A percentile compares a stretch with the other conserved stretches of the same genome.
Evolutionary conservation across 2,113 vertebrate genomes (phyloP).

Genomic region (Tragelaphus buxtoni): DNA sequence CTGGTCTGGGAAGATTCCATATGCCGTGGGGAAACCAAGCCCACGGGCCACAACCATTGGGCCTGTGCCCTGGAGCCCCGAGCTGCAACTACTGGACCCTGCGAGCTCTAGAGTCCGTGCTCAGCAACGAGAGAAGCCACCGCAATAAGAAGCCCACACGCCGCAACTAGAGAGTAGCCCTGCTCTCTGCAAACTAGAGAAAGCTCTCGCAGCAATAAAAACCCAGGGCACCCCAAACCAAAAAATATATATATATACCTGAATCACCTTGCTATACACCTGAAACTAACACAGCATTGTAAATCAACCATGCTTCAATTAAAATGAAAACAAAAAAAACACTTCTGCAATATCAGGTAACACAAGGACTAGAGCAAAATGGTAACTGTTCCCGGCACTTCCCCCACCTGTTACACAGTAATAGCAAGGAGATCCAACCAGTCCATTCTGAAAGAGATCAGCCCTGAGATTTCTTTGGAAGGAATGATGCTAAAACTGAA

Average conservation of each 20-base stretch:
- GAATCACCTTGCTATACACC: not conserved
- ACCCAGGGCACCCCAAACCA: too few relatives aligned
- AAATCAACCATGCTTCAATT: not conserved
- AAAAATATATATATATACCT: not conserved
- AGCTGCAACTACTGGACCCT: not conserved
- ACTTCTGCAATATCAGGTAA: not conserved
- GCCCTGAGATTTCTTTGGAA: too few relatives aligned
- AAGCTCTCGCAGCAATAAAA: not conserved
- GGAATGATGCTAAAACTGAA: too few relatives aligned
- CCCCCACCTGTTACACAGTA: not conserved
- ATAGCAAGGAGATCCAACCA: too few relatives aligned
- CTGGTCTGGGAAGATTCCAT: not conserved
- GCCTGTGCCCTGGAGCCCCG: not conserved
- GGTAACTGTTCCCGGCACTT: not conserved
- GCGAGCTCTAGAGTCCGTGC: too few relatives aligned
- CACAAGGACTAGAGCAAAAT: not conserved
- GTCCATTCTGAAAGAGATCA: too few relatives aligned
- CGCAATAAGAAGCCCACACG: not conserved
- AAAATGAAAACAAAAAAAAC: not conserved
- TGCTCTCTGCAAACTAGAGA: not conserved
- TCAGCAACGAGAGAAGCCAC: not conserved
- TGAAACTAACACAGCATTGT: not conserved
- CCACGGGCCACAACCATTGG: not conserved
- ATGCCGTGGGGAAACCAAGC: not conserved
- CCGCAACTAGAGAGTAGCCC: not conserved